These are phyloP conservation scores for Steinernema carpocapsae DNA, from an alignment of 2,888 invertebrate genomes.

Conservation along the genomic window DNA sequence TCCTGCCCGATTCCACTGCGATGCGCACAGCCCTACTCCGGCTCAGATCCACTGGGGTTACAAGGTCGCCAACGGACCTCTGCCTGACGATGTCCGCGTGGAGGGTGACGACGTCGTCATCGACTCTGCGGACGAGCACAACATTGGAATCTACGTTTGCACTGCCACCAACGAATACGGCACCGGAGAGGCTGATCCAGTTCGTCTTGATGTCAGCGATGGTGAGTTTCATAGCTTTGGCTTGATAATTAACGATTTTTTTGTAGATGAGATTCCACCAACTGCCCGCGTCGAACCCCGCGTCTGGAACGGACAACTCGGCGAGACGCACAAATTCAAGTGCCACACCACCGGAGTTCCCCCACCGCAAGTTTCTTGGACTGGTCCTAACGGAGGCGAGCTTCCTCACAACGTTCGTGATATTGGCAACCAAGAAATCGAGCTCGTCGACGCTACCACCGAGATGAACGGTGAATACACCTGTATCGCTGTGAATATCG, in stretches of 20 bases:
- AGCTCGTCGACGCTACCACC: slow-evolving; percentile 48
- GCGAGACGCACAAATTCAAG: slow-evolving; percentile 64
- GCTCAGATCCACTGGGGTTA: slow-evolving; percentile 62
- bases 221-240: slow-evolving; percentile 47
- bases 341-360: slow-evolving; percentile 64
- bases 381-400: slow-evolving; percentile 62
- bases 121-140: slow-evolving; percentile 52
- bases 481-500: slow-evolving; percentile 57
- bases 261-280: slow-evolving; percentile 65
- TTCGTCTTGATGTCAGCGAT: slow-evolving; percentile 60
- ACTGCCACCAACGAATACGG: slow-evolving; percentile 65
- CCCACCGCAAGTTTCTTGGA: slow-evolving; percentile 63
- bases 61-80: slow-evolving; percentile 48
- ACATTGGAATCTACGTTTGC: slow-evolving; percentile 62
- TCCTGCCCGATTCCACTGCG: slow-evolving; percentile 66
- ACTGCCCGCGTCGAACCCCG: slow-evolving; percentile 67
- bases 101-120: slow-evolving; percentile 65
- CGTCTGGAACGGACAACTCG: slow-evolving; percentile 68
- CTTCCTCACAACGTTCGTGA: slow-evolving; percentile 67
- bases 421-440: slow-evolving; percentile 61
- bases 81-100: slow-evolving; percentile 56
- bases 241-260: slow-evolving; percentile 15
- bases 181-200: slow-evolving; percentile 59
- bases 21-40: slow-evolving; percentile 58
- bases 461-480: slow-evolving; percentile 63